Conservation (phyloP, 2,888 invertebrate genomes). For the Patella ulyssiponensis region DNA sequence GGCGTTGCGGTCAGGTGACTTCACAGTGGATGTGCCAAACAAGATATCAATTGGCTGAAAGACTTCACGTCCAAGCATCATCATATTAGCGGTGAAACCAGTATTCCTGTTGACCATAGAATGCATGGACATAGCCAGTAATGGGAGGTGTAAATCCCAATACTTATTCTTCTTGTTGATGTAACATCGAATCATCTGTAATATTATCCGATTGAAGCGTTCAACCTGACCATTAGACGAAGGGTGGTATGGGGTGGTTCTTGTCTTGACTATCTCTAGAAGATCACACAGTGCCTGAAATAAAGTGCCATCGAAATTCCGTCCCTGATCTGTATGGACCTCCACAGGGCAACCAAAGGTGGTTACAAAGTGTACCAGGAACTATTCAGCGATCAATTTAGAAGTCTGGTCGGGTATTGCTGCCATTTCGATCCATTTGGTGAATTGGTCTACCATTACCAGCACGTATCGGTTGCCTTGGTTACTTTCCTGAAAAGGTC, state of each 20-base stretch:
- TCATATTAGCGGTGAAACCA: slow-evolving; percentile 16
- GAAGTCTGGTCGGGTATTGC: slow-evolving; percentile 32
- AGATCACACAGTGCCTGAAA: slow-evolving; percentile 29
- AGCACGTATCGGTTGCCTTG: slow-evolving; percentile 27
- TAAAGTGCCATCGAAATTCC: slow-evolving; percentile 28
- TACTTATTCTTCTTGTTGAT: slow-evolving; percentile 13
- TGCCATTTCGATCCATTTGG: slow-evolving; percentile 29
- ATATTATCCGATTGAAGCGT: slow-evolving; percentile 25
- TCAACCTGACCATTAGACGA: slow-evolving; percentile 30
- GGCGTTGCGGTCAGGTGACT: not conserved
- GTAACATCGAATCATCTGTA: slow-evolving; percentile 32
- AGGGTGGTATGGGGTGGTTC: slow-evolving; percentile 36
- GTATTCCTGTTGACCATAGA: not conserved
- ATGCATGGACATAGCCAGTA: no score
- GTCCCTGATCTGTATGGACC: slow-evolving; percentile 35
- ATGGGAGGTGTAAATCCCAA: no score
- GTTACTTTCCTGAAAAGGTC: slow-evolving; percentile 15
- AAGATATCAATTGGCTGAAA: slow-evolving; percentile 11
- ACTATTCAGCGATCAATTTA: slow-evolving; percentile 16
- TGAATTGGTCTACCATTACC: not conserved
- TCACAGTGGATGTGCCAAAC: not conserved
- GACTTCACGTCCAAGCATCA: slow-evolving; percentile 12
- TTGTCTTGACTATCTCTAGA: slow-evolving; percentile 29
- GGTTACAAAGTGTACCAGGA: slow-evolving; percentile 20
- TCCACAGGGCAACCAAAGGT: slow-evolving; percentile 36